Evolutionary conservation across 2,888 invertebrate genomes (phyloP), one percentile per base, ranked within the genome.

Genomic region (Drosophila paranaensis): DNA sequence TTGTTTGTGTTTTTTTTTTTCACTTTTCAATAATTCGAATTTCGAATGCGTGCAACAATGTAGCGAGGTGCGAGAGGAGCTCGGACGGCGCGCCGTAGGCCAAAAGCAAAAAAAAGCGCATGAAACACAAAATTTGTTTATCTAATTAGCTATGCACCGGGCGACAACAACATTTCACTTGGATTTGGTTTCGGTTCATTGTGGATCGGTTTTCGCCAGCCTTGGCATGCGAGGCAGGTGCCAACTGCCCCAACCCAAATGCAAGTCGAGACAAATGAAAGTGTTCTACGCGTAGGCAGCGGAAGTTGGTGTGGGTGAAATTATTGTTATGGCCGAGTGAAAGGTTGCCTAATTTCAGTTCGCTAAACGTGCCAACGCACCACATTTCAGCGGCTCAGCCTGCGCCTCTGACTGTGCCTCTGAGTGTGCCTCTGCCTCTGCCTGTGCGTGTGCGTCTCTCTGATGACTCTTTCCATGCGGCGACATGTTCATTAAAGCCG

Each of bases 41-140:
- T 88, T 81, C 75, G 73, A 75, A 79, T 83, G 84, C 89, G 89
- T 86, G 89, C 87, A 84, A 87, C 84, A 86, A 88, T 86, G 88
- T 85, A 55, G 62, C 48, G 45, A 39, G 48, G 48, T 48, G 60
- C 66, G 30, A 33, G 46, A 50, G 51, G 42, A 46, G 51, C 62
- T 65, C 33, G 16, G 11, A 33, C 27, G 46, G 48, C 58, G 25
- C 48, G 60, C 64, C 64, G 60, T 35, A 51, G 69, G 60, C 73
- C 33, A 51, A 33, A 35, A 16, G 25, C 51, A 53, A 53, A 53
- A 53, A 53, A 20, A 53, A 57, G 30, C 42, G 45, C 58, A 53
- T 45, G 37, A 73, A 64, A 60, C 60, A 50, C 48, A 66, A 77
- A 82, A 88, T 82, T 87, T 88, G 81, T 88, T 86, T 84, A 82